Evolutionary conservation across 1,140 invertebrate genomes (phyloP), one percentile per base, ranked within the genome.

Genomic region (Pomacea maculata): DNA sequence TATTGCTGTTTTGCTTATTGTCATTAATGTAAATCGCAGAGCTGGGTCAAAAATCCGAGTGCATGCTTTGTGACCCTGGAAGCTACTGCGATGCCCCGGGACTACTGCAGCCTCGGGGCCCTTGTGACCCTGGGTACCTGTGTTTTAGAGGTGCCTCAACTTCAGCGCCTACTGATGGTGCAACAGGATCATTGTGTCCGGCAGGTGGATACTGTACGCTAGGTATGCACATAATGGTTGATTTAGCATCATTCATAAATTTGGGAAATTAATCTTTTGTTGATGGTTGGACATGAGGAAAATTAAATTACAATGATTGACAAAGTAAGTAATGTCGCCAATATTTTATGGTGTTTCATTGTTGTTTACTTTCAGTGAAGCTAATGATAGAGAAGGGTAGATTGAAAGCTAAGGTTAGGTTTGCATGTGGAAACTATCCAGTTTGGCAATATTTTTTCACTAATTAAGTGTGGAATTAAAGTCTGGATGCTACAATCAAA

Each of bases 31-130:
- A 73, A 9, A 29, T 80, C 71, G 29, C 85, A 90, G 88, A 86
- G 19, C 81, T 90, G 68, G 83, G 78, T 21, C 77, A 71, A 1
- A 70, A 88, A 71, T 80, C 81, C 11, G 81, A 88, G 54, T 90
- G 89, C 78, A 84, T 84, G 7, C 76, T 70, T 2, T 91, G 89
- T 87, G 88, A 88, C 79, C 85, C 83, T 29, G 89, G 89, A 9
- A 85, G 80, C 63, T 90, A 88, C 82, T 90, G 89, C 87, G 89
- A 90, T 79, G 85, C 89, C 25, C 89, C 89, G 2, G 89, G 89
- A 75, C 75, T 90, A 15, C 83, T 87, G 5, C 83, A 86, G 73
- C 84, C 88, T n/a, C 83, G 89, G 45, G 89, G 83, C 72, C 86
- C 85, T 29, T 90, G 89, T 85, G 89, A 90, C 73, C 86, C 89